Percentiles rank a stretch among this genome's conserved stretches.
These are phyloP conservation scores for Diachasma alloeum DNA, from an alignment of 1,140 invertebrate species.

Conservation along the genomic window DNA sequence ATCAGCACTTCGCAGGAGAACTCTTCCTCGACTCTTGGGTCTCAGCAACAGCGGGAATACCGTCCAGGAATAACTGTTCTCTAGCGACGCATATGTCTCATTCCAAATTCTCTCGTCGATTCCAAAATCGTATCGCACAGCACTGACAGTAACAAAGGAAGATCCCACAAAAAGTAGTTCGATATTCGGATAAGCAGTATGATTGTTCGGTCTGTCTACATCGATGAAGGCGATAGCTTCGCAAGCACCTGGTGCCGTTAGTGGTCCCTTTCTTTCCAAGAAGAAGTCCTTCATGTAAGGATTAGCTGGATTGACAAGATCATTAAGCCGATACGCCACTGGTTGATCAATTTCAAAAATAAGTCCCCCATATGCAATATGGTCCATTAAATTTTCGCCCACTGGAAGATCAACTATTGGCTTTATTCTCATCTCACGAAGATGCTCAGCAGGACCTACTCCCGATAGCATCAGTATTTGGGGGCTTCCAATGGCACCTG, in stretches of 20 bases:
- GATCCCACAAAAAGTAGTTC: constrained; percentile 74
- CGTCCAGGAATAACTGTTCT: constrained; percentile 68
- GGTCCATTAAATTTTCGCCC: constrained; percentile 82
- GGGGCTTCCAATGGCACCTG: constrained; percentile 78
- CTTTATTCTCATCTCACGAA: constrained; percentile 70
- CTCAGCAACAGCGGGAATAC: constrained; percentile 64
- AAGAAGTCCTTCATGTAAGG: constrained; percentile 62
- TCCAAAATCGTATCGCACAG: constrained; percentile 67
- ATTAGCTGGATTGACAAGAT: constrained; percentile 37
- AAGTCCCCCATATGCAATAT: constrained; percentile 75
- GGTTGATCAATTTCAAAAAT: constrained; percentile 72
- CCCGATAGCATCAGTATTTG: constrained; percentile 85
- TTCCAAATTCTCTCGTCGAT: constrained; percentile 66
- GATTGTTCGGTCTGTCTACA: constrained; percentile 71
- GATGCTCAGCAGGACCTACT: constrained; percentile 77
- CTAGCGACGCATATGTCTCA: constrained; percentile 64
- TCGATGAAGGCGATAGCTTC: constrained; percentile 83
- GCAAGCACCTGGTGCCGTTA: constrained; percentile 81
- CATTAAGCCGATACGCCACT: constrained; percentile 35
- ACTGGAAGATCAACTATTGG: constrained; percentile 77
- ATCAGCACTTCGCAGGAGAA: constrained; percentile 73
- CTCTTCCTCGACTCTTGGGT: constrained; percentile 77
- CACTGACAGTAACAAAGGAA: constrained; percentile 65
- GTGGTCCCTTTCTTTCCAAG: constrained; percentile 71
- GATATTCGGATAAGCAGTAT: constrained; percentile 76